Base-by-base conservation (phyloP, 2,888 invertebrate genomes). In the Philaethria dido region DNA sequence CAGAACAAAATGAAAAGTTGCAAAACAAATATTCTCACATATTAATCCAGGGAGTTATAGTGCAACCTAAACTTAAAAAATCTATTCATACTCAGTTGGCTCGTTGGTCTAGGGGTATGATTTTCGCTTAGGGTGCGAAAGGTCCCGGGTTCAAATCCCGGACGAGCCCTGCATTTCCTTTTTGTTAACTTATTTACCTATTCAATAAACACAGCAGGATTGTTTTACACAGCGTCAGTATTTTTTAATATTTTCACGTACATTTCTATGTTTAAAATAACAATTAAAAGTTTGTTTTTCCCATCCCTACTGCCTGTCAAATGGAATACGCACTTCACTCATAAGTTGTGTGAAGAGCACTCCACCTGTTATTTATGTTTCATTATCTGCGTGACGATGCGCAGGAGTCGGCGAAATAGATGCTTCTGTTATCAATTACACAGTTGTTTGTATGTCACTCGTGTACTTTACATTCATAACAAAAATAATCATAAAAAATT, bases 141-240 rank as follows among this genome's bases (percentile, higher is more conserved):
- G 91, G 92, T 91, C 89, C 90, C 91, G 91, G 91, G 91, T 92
- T 92, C 90, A 92, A 92, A 90, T 92, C 91, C 91, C 92, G 90
- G 92, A 91, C 90, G 90, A 90, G 92, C 91, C 91, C 8, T 3
- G 1, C 13, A 39, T 39, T 13, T 39, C 1, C 13, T 39, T 13
- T 39, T 33, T 33, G 33, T 33, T 3, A 33, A 33, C n/a, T n/a
- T n/a, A n/a, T n/a, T n/a, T n/a, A n/a, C n/a, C n/a, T n/a, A n/a
- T n/a, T n/a, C n/a, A n/a, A n/a, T n/a, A n/a, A n/a, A n/a, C n/a
- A n/a, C n/a, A n/a, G n/a, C n/a, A n/a, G n/a, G n/a, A n/a, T n/a
- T n/a, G n/a, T n/a, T n/a, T n/a, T n/a, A n/a, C n/a, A n/a, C n/a
- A n/a, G n/a, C n/a, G n/a, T n/a, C n/a, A n/a, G 29, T 36, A 36